Conservation (phyloP, 2,113 vertebrate genomes). For the Cettia cetti region DNA sequence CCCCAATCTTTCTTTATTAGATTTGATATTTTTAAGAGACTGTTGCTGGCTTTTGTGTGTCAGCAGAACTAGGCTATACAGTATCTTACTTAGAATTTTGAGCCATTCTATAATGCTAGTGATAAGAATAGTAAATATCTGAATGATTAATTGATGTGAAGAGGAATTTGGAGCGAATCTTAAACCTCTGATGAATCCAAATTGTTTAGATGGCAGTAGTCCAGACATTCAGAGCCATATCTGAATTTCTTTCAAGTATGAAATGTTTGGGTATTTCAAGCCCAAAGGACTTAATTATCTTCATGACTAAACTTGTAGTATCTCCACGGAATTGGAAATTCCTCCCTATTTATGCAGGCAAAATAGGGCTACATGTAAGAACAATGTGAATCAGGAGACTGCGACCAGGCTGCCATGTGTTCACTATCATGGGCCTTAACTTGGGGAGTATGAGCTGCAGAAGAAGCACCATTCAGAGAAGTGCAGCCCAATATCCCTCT, state of each 20-base stretch:
- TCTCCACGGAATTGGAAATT: slow-evolving; percentile 51
- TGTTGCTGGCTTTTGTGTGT: neutral
- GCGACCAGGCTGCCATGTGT: neutral
- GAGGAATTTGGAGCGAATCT: slow-evolving; percentile 35
- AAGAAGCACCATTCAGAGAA: neutral
- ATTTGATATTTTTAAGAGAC: neutral
- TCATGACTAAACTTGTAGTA: slow-evolving; percentile 60
- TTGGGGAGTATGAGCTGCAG: neutral
- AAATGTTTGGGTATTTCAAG: slow-evolving; percentile 50
- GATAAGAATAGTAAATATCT: slow-evolving; percentile 17
- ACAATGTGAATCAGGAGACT: slow-evolving; percentile 18
- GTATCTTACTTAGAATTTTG: neutral
- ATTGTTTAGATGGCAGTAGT: slow-evolving; percentile 45
- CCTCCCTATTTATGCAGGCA: slow-evolving; percentile 34
- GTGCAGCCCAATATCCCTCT: neutral
- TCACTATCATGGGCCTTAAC: neutral
- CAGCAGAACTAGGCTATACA: neutral
- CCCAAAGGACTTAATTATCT: slow-evolving; percentile 63
- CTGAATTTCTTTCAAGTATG: slow-evolving; percentile 64
- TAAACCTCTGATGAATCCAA: slow-evolving; percentile 50
- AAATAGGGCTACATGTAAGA: slow-evolving; percentile 42
- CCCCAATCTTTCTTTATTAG: neutral
- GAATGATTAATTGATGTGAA: slow-evolving; percentile 43
- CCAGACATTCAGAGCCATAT: slow-evolving; percentile 42
- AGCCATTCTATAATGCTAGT: neutral